phyloP scores from a whole-genome alignment of 2,888 invertebrate species.

The Cecidostiba fungosa region DNA sequence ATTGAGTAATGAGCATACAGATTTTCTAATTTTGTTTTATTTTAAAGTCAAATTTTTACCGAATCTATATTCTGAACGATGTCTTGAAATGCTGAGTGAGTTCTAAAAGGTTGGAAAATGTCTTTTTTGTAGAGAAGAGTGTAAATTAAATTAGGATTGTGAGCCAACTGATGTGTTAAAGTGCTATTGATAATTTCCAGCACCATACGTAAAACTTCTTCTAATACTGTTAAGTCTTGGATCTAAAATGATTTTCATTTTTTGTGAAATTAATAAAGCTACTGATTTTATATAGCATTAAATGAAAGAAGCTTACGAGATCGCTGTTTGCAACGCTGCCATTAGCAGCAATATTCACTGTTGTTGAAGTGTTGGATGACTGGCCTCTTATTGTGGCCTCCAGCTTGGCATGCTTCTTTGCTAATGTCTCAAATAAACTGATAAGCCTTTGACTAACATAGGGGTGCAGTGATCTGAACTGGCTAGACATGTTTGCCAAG shows the following conservation, averaged over 20 bases:
- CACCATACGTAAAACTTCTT: slow-evolving; percentile 98
- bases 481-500: slow-evolving; percentile 98
- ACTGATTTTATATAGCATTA: not conserved
- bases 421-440: slow-evolving; percentile 94
- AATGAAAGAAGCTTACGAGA: slow-evolving; percentile 69
- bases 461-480: slow-evolving; percentile 95
- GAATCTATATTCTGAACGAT: slow-evolving; percentile 97
- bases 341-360: slow-evolving; percentile 69
- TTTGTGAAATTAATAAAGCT: not conserved
- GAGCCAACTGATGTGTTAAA: slow-evolving; percentile 91
- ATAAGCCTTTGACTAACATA: slow-evolving; percentile 97
- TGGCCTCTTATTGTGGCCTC: slow-evolving; percentile 79
- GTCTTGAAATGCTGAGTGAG: slow-evolving; percentile 94
- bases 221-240: slow-evolving; percentile 94
- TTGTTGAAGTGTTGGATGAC: slow-evolving; percentile 65
- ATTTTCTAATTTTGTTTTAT: not conserved
- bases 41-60: slow-evolving; percentile 82
- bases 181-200: slow-evolving; percentile 98
- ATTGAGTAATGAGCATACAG: slow-evolving; percentile 13
- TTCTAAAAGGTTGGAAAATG: slow-evolving; percentile 92
- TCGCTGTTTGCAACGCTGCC: slow-evolving; percentile 71
- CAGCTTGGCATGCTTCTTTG: slow-evolving; percentile 90
- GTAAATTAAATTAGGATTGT: slow-evolving; percentile 96
- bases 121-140: slow-evolving; percentile 96
- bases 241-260: slow-evolving; percentile 81